Conservation (phyloP, 2,113 vertebrate species). For the Psephotus haematonotus region DNA sequence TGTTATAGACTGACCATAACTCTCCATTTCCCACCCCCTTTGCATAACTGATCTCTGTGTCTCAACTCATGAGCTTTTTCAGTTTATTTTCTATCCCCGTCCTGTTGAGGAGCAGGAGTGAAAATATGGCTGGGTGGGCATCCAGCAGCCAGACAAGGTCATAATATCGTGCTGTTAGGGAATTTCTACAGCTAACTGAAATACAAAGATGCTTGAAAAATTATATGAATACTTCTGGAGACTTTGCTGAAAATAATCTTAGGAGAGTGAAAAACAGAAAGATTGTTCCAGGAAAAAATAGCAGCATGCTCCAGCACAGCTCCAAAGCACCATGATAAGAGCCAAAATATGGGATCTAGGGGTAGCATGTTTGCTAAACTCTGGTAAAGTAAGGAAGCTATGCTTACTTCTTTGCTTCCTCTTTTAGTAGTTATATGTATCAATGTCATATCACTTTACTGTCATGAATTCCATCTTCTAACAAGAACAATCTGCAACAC, state of each 20-base stretch:
- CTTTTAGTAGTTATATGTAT: background rate
- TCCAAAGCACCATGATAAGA: background rate
- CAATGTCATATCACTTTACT: background rate
- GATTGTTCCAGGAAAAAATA: background rate
- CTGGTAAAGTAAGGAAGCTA: background rate
- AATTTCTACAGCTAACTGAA: background rate
- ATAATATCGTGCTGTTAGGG: accelerated
- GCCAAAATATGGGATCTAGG: background rate
- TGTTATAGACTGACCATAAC: background rate
- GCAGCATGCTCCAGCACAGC: background rate
- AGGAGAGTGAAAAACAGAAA: background rate
- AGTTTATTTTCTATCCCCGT: background rate
- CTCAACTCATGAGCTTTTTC: background rate
- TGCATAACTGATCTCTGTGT: background rate
- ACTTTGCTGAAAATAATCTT: background rate
- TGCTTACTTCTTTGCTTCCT: background rate
- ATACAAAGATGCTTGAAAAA: background rate
- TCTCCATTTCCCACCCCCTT: background rate
- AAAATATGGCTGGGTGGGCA: background rate
- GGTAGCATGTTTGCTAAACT: background rate
- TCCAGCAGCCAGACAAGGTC: background rate
- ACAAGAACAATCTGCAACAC: background rate
- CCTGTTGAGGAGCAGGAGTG: background rate
- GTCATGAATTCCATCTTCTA: background rate
- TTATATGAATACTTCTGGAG: background rate